Base-by-base conservation (phyloP, 2,113 vertebrate species). In the Nothoprocta pentlandii region DNA sequence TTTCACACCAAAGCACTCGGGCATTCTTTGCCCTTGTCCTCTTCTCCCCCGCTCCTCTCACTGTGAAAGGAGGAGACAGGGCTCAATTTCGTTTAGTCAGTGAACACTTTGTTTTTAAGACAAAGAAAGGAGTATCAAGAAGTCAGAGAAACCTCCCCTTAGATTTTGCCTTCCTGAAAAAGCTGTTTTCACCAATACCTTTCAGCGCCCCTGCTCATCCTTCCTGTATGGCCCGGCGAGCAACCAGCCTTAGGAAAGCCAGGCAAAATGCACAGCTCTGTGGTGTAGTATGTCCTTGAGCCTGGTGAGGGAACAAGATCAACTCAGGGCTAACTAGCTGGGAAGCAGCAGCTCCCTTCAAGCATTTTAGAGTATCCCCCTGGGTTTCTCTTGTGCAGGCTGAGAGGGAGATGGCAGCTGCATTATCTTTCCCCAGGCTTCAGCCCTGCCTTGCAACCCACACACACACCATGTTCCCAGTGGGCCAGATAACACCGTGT, bases 1-100 rank as follows among this genome's bases (percentile, higher is more conserved):
- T 92, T 96, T 93, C 92, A 84, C 87, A 73, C 86, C 62, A 49
- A 87, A 85, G 49, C 58, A n/a, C 26, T 79, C 15, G 6, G 58
- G 39, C 44, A 67, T 54, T 85, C 44, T 62, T 66, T 81, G 69
- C 44, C 28, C 16, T 88, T 76, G 42, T 41, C 51, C 47, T 90
- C 85, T 47, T 53, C 74, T 74, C 47, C 42, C 41, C 11, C 49
- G 66, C 3, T 51, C 19, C 15, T 7, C n/a, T 85, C 30, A 17
- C 15, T 58, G 44, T 47, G 22, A 36, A 82, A 47, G 53, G 64
- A 11, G 12, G 47, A 79, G 32, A 44, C 34, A 66, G 62, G 70
- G 67, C 66, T 80, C 75, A 53, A 8, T 49, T 89, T 80, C 34
- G 59, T 32, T 58, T 34, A 70, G 47, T 47, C 54, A 82, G 39